Percentiles rank a stretch among this genome's conserved stretches.
Conservation (phyloP, 2,888 invertebrate genomes). For the Spialia ferax region DNA sequence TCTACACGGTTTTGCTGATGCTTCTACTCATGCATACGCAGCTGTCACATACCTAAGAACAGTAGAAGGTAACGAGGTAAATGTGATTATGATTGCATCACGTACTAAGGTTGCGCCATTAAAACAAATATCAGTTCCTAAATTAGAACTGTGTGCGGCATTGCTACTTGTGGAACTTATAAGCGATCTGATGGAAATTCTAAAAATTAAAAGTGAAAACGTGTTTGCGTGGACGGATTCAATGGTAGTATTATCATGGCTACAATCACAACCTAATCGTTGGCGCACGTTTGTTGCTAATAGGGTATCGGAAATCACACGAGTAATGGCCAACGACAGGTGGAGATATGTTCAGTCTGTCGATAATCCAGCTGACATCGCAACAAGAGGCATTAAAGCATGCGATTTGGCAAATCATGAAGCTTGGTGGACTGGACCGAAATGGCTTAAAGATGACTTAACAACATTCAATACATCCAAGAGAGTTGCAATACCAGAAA, state of each 20-base stretch:
- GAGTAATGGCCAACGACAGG: slow-evolving; percentile 30
- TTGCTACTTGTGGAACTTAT: slow-evolving; percentile 41
- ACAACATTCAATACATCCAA: not conserved
- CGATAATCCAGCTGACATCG: slow-evolving; percentile 43
- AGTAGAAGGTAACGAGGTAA: slow-evolving; percentile 34
- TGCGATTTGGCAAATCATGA: slow-evolving; percentile 24
- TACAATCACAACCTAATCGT: slow-evolving; percentile 40
- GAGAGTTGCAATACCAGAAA: slow-evolving; percentile 21
- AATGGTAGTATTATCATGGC: slow-evolving; percentile 42
- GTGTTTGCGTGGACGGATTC: slow-evolving; percentile 42
- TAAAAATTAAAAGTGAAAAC: slow-evolving; percentile 32
- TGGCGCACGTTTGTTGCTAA: slow-evolving; percentile 43
- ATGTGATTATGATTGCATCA: slow-evolving; percentile 39
- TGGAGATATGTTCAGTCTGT: slow-evolving; percentile 41
- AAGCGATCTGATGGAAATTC: slow-evolving; percentile 34
- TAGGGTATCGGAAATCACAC: slow-evolving; percentile 38
- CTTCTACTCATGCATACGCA: slow-evolving; percentile 45
- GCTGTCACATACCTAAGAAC: slow-evolving; percentile 42
- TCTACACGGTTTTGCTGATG: slow-evolving; percentile 48
- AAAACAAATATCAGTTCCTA: slow-evolving; percentile 47
- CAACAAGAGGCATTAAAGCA: slow-evolving; percentile 40
- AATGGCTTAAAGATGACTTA: slow-evolving; percentile 24
- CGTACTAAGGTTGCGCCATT: slow-evolving; percentile 46
- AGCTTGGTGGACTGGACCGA: slow-evolving; percentile 40
- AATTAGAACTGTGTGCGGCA: slow-evolving; percentile 48